Evolutionary conservation across 2,797 vertebrate species (phyloP).

Genomic region (Anguilla marmorata): DNA sequence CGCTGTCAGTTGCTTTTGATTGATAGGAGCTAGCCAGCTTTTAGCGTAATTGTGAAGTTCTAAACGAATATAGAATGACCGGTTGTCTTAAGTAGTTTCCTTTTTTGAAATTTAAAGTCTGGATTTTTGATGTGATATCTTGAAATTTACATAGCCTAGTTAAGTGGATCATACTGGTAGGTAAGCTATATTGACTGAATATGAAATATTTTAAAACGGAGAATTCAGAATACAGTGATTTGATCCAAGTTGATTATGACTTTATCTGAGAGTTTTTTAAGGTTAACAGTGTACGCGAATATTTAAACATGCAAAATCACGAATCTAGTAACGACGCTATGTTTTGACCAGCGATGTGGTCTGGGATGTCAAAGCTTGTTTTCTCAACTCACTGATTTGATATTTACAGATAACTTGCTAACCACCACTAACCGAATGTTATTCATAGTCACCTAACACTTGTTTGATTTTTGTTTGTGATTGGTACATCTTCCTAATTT

Average conservation of each 20-base stretch:
- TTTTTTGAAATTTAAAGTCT: neutral
- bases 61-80: neutral
- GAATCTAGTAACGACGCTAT: neutral
- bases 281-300: neutral
- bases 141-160: neutral
- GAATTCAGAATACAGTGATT: neutral
- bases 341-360: neutral
- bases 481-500: constrained; percentile 62
- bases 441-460: constrained; percentile 38
- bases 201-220: neutral
- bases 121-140: neutral
- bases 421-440: constrained; percentile 16
- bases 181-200: neutral
- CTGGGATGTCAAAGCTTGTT: constrained; percentile 7
- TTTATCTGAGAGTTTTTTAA: neutral
- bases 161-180: neutral
- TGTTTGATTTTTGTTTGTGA: constrained; percentile 39
- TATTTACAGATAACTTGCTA: constrained; percentile 30
- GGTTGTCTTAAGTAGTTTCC: neutral
- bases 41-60: too few relatives aligned
- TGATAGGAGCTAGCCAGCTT: neutral
- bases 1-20: neutral
- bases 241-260: neutral
- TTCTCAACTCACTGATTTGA: neutral
- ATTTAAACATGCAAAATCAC: neutral